These are phyloP conservation scores for Anthophora plumipes DNA, from an alignment of 2,888 invertebrate species.

Conservation along the genomic window DNA sequence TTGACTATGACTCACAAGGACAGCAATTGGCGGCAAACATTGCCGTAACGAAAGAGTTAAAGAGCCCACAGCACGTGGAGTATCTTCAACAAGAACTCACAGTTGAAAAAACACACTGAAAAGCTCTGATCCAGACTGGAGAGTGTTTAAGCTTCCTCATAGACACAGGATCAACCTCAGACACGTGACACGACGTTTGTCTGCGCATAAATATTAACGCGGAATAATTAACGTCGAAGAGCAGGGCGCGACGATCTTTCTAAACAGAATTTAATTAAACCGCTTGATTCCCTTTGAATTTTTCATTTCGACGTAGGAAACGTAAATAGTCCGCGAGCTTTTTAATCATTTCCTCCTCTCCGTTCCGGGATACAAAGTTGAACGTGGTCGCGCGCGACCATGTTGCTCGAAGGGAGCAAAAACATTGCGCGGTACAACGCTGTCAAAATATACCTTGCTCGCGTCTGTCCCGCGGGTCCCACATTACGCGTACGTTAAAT, in stretches of 20 bases:
- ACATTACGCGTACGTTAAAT: constrained; percentile 80
- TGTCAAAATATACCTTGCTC: constrained; percentile 76
- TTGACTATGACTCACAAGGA: too few species aligned
- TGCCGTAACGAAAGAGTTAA: too few species aligned
- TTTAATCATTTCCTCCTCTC: constrained; percentile 72
- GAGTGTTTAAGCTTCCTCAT: not conserved
- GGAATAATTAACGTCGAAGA: constrained; percentile 37
- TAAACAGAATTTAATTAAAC: constrained; percentile 56
- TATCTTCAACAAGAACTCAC: too few species aligned
- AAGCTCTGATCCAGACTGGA: not conserved
- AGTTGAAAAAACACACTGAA: too few species aligned
- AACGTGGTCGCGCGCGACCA: constrained; percentile 54
- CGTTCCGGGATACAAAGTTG: constrained; percentile 66
- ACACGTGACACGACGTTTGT: not conserved
- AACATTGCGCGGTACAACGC: constrained; percentile 75
- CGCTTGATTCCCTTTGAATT: constrained; percentile 64
- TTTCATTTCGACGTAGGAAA: constrained; percentile 67
- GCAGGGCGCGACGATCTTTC: not conserved
- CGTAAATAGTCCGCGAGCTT: constrained; percentile 71
- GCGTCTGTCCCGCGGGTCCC: constrained; percentile 71
- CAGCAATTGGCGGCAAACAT: too few species aligned
- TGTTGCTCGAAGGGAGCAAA: constrained; percentile 77
- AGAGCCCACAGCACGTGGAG: too few species aligned
- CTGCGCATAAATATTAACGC: constrained; percentile 7
- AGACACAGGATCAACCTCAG: too few species aligned